phyloP scores from a whole-genome alignment of 2,797 vertebrate species.

The Cirrhinus molitorella region DNA sequence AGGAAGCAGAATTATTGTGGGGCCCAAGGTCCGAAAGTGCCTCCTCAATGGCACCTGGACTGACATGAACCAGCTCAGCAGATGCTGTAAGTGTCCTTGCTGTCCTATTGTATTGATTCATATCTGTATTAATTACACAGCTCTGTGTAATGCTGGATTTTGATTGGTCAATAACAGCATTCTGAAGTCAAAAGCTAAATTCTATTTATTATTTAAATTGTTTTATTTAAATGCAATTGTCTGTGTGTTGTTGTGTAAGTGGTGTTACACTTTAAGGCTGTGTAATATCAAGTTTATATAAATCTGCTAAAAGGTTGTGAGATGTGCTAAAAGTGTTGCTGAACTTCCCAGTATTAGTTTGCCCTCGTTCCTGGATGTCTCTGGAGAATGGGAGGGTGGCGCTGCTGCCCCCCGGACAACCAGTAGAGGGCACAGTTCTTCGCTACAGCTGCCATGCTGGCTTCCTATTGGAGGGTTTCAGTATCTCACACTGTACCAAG shows the following conservation, averaged over 20 bases:
- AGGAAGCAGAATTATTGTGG: constrained; percentile 88
- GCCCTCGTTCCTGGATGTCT: constrained; percentile 86
- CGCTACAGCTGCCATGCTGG: constrained; percentile 89
- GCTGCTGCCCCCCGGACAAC: constrained; percentile 79
- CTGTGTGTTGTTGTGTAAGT: neutral
- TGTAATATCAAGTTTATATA: neutral
- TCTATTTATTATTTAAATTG: no score
- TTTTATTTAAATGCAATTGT: neutral
- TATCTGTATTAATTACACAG: no score
- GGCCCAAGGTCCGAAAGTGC: constrained; percentile 93
- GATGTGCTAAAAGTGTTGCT: constrained; percentile 32
- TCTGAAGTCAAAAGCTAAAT: neutral
- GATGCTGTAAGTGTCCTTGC: constrained; percentile 83
- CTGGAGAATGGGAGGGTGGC: constrained; percentile 89
- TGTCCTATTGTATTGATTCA: neutral
- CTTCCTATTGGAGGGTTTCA: constrained; percentile 88
- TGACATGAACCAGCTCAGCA: constrained; percentile 86
- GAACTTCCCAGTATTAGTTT: constrained; percentile 83
- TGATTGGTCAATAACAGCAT: constrained; percentile 3
- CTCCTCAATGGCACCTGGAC: constrained; percentile 91
- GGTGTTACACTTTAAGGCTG: neutral
- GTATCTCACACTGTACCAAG: constrained; percentile 89
- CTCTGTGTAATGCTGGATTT: no score
- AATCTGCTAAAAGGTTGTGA: constrained; percentile 16
- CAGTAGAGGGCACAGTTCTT: constrained; percentile 87